Percentiles rank a stretch among this genome's conserved stretches.
phyloP scores from a whole-genome alignment of 1,140 invertebrate genomes.

The Chrysomallon squamiferum region DNA sequence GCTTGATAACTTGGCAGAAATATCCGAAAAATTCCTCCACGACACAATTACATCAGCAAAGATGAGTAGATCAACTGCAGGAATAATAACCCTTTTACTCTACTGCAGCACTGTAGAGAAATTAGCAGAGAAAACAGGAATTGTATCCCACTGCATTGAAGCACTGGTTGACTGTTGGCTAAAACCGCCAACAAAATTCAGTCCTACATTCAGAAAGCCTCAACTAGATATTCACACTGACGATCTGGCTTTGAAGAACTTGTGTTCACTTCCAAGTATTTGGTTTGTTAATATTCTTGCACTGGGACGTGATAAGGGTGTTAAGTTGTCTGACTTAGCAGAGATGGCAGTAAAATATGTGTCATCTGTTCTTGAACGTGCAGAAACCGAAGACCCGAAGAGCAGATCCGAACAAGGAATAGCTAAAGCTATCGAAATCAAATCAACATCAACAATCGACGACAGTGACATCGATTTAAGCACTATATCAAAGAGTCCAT shows the following conservation, averaged over 20 bases:
- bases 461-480: too few species aligned
- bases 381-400: slow-evolving; percentile 9
- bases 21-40: slow-evolving; percentile 53
- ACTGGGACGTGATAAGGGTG: slow-evolving; percentile 38
- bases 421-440: slow-evolving; percentile 14
- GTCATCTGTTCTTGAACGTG: slow-evolving; percentile 27
- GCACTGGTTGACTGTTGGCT: slow-evolving; percentile 56
- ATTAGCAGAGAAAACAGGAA: slow-evolving; percentile 46
- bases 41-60: slow-evolving; percentile 55
- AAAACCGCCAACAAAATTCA: slow-evolving; percentile 45
- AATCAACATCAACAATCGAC: neutral
- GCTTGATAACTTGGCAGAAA: slow-evolving; percentile 50
- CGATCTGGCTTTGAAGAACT: slow-evolving; percentile 21
- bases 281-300: slow-evolving; percentile 49
- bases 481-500: too few species aligned
- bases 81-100: slow-evolving; percentile 41
- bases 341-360: slow-evolving; percentile 45
- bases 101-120: slow-evolving; percentile 42
- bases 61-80: slow-evolving; percentile 41
- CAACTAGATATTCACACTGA: slow-evolving; percentile 12
- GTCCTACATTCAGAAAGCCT: slow-evolving; percentile 33
- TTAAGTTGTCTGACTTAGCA: slow-evolving; percentile 33
- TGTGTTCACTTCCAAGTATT: slow-evolving; percentile 41
- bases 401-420: slow-evolving; percentile 1
- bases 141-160: slow-evolving; percentile 44